phyloP scores from a whole-genome alignment of 2,113 vertebrate species.

The Scophthalmus maximus region DNA sequence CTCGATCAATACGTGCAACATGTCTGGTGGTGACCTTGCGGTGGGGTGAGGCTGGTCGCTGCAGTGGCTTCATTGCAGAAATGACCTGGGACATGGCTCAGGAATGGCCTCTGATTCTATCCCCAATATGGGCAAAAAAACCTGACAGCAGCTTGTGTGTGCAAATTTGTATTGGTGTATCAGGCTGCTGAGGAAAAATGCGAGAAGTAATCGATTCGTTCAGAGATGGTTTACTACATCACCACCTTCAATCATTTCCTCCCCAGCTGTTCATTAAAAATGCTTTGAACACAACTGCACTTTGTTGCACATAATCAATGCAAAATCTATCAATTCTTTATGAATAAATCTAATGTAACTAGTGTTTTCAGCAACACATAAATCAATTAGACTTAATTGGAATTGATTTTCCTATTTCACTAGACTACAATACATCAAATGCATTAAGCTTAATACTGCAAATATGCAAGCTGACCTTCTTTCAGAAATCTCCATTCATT shows the following conservation, averaged over 20 bases:
- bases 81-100: not conserved
- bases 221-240: not conserved
- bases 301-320: too few relatives aligned
- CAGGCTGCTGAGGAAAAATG: not conserved
- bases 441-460: not conserved
- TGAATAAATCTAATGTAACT: not conserved
- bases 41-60: conserved; percentile 26
- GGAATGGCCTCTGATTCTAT: not conserved
- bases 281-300: not conserved
- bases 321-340: not conserved
- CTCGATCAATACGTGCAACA: conserved; percentile 52
- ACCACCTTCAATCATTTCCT: not conserved
- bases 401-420: not conserved
- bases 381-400: not conserved
- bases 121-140: not conserved
- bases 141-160: not conserved
- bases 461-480: not conserved
- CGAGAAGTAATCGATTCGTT: not conserved
- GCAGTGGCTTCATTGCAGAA: conserved; percentile 40
- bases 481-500: not conserved
- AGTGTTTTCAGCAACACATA: not conserved
- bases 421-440: not conserved
- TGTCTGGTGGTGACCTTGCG: conserved; percentile 40
- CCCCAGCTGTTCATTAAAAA: not conserved
- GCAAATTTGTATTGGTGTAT: not conserved